Conservation (phyloP, 2,797 vertebrate species). For the Rhadinocentrus ornatus region DNA sequence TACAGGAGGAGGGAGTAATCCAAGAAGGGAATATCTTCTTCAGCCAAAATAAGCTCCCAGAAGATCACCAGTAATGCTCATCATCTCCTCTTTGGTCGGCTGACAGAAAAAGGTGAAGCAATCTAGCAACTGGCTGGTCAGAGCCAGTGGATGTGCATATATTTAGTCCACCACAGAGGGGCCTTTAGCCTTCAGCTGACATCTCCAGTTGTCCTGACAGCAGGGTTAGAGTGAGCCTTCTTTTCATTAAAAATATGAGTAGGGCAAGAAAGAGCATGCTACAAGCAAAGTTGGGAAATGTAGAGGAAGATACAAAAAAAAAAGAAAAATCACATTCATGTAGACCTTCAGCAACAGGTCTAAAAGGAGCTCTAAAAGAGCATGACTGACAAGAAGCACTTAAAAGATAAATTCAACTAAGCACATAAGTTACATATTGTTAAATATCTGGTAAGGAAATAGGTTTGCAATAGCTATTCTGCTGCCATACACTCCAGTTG, state of each 20-base stretch:
- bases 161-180: constrained; percentile 69
- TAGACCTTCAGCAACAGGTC: constrained; percentile 10
- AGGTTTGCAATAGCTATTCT: constrained; percentile 62
- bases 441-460: constrained; percentile 62
- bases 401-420: constrained; percentile 54
- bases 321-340: constrained; percentile 21
- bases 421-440: constrained; percentile 49
- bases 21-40: constrained; percentile 64
- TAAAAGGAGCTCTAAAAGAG: constrained; percentile 35
- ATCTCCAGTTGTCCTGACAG: constrained; percentile 66
- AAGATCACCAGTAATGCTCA: constrained; percentile 58
- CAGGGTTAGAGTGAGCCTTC: constrained; percentile 37
- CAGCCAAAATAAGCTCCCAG: constrained; percentile 65
- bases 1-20: constrained; percentile 57
- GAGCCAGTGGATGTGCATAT: constrained; percentile 52
- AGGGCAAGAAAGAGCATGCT: neutral
- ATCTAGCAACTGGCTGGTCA: constrained; percentile 38
- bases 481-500: constrained; percentile 62
- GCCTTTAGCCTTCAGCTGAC: constrained; percentile 69
- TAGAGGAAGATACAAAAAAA: constrained; percentile 4
- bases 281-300: constrained; percentile 9
- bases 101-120: constrained; percentile 45
- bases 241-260: constrained; percentile 42
- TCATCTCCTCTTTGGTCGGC: constrained; percentile 65
- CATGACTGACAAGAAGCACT: constrained; percentile 41